Evolutionary conservation across 2,113 vertebrate genomes (phyloP), one percentile per base, ranked within the genome.

Genomic region (Toxotes jaculatrix): DNA sequence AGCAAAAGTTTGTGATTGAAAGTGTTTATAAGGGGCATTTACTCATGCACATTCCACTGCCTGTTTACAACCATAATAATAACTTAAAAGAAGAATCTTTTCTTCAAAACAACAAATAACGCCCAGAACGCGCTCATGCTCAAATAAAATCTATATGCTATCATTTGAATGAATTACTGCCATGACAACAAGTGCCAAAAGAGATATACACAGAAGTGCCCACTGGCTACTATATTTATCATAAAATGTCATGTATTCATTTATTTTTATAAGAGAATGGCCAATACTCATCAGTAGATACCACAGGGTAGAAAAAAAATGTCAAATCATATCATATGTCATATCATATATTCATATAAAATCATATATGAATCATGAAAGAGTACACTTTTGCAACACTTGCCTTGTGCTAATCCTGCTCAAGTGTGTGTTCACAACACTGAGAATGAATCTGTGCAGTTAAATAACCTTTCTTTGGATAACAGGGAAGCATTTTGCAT

Each of bases 401-500:
- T 69, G 27, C 67, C 56, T 68, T 8, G 38, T 77, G 79, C 31
- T 13, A 6, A 21, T 55, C 40, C 31, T 63, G 38, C 64, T 45
- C 27, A 27, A 61, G 17, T 53, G 36, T 23, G 60, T 23, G 12
- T 23, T 84, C 60, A 75, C 53, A 31, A 73, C 66, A 43, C 36
- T 40, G 31, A 74, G 61, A 77, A 77, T 3, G 27, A 85, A 12
- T 59, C 34, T 34, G 7, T 62, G 70, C 55, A 66, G 65, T 73
- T 51, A 77, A 85, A 91, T 81, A 31, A 69, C 38, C 51, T 82
- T 82, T 61, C 56, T 90, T 67, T 87, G 76, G 80, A 86, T 77
- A 79, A 74, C 56, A 2, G 43, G 47, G 57, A 74, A 42, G 56
- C 1, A 27, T 51, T 77, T 67, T 82, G 80, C 76, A 89, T 91